phyloP scores from a whole-genome alignment of 2,888 invertebrate genomes.

The Ceriagrion tenellum region DNA sequence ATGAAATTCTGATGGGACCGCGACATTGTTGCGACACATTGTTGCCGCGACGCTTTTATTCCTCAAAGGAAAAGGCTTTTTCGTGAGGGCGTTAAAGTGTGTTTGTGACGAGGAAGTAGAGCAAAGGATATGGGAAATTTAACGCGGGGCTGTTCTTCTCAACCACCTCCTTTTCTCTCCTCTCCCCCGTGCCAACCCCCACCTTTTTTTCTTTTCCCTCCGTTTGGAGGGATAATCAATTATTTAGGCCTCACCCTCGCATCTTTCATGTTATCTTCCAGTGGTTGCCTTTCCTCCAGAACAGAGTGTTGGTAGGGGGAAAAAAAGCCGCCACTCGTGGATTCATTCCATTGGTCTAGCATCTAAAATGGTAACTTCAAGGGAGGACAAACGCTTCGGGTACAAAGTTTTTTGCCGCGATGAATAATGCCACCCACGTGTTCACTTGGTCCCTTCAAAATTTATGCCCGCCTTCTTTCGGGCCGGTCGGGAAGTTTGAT shows the following conservation, averaged over 20 bases:
- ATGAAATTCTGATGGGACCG: conserved; percentile 50
- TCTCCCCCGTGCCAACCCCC: no score
- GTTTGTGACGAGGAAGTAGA: conserved; percentile 9
- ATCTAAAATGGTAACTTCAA: neutral
- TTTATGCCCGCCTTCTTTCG: neutral
- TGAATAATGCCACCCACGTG: neutral
- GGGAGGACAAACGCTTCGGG: neutral
- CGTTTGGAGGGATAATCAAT: neutral
- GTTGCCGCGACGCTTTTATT: conserved; percentile 5
- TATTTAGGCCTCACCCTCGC: neutral
- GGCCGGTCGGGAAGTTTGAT: neutral
- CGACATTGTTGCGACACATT: conserved; percentile 34
- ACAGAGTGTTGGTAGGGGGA: neutral
- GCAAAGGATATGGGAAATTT: neutral
- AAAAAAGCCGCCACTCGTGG: neutral
- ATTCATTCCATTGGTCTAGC: neutral
- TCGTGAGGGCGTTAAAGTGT: neutral
- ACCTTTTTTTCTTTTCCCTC: neutral
- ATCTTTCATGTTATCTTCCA: conserved; percentile 16
- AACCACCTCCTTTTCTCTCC: neutral
- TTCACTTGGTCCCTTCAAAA: neutral
- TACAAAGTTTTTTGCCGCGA: neutral
- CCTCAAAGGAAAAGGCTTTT: conserved; percentile 18
- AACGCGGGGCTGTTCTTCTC: neutral
- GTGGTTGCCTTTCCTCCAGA: neutral